Evolutionary conservation across 1,140 invertebrate genomes (phyloP).

Genomic region (Apis mellifera): Amel_HAv3.1 CM009931.2:24012501-24013000

Average conservation of each 20-base stretch:
- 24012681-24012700: conserved; percentile 23
- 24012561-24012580: not conserved
- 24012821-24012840: too few species aligned
- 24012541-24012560: not conserved
- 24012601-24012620: conserved; percentile 37
- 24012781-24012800: not conserved
- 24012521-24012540: not conserved
- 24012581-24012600: not conserved
- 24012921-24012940: too few species aligned
- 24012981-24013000: conserved; percentile 25
- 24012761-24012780: not conserved
- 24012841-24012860: too few species aligned
- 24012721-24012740: conserved; percentile 52
- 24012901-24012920: too few species aligned
- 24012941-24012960: too few species aligned
- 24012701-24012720: conserved; percentile 51
- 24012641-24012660: conserved; percentile 55
- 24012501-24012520: not conserved
- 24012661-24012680: conserved; percentile 31
- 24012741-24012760: conserved; percentile 40
- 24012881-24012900: too few species aligned
- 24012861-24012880: too few species aligned
- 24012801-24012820: too few species aligned
- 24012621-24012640: conserved; percentile 53
- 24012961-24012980: too few species aligned